Evolutionary conservation across 2,113 vertebrate genomes (phyloP).

Genomic region (Rynchops niger): DNA sequence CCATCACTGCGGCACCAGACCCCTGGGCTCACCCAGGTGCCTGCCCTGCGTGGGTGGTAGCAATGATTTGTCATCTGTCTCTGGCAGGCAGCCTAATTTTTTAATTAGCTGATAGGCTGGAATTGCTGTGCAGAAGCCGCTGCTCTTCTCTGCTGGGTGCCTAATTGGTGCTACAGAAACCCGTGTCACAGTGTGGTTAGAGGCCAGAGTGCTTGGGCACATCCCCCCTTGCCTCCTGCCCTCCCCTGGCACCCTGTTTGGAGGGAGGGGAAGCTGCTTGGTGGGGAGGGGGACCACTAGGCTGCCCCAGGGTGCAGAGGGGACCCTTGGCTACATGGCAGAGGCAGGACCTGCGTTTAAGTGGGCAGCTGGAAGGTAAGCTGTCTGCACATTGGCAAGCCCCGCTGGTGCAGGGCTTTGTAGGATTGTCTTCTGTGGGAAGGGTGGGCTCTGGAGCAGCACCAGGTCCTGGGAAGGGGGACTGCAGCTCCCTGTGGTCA

Average conservation of each 20-base stretch:
- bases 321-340: not conserved
- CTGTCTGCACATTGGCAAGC: not conserved
- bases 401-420: not conserved
- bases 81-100: slow-evolving; percentile 16
- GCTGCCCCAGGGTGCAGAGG: not conserved
- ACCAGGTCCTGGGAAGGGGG: not conserved
- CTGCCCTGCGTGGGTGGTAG: not conserved
- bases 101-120: slow-evolving; percentile 25
- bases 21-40: not conserved
- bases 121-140: not conserved
- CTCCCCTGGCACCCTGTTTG: not conserved
- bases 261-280: not conserved
- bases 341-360: not conserved
- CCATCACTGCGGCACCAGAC: not conserved
- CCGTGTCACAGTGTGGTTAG: not conserved
- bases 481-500: not conserved
- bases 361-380: not conserved
- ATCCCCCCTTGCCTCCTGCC: accelerated
- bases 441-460: not conserved
- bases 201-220: accelerated
- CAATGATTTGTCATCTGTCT: not conserved
- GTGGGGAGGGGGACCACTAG: not conserved
- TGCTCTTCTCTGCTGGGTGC: not conserved
- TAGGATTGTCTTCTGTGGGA: not conserved
- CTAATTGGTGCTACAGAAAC: not conserved